Evolutionary conservation across 2,113 vertebrate genomes (phyloP).

Genomic region (Larimichthys polyactis): DNA sequence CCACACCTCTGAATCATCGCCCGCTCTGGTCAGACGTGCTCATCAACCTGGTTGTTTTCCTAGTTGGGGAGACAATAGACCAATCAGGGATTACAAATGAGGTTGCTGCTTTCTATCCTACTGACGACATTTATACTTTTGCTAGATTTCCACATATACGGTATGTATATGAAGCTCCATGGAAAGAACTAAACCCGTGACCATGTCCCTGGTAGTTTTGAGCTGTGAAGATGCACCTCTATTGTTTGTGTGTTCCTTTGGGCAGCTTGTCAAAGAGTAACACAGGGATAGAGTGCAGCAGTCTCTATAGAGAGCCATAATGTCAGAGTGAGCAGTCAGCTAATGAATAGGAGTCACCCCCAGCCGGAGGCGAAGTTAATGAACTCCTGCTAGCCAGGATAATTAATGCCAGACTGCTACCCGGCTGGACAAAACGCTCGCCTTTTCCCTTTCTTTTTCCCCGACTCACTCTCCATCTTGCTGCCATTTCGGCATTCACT

Average conservation of each 20-base stretch:
- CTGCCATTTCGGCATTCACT: conserved; percentile 49
- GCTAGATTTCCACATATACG: too few relatives aligned
- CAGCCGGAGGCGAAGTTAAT: conserved; percentile 74
- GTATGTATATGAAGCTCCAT: too few relatives aligned
- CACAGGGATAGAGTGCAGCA: conserved; percentile 38
- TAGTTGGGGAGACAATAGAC: not conserved
- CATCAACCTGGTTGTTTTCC: not conserved
- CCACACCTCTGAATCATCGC: not conserved
- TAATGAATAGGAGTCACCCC: conserved; percentile 77
- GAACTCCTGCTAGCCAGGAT: conserved; percentile 78
- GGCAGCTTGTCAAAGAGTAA: conserved; percentile 53
- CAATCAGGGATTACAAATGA: too few relatives aligned
- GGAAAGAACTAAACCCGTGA: too few relatives aligned
- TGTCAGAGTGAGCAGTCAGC: conserved; percentile 61
- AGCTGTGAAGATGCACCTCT: not conserved
- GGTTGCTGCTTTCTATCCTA: too few relatives aligned
- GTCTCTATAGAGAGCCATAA: conserved; percentile 63
- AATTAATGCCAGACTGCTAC: conserved; percentile 77
- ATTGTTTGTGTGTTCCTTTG: conserved; percentile 29
- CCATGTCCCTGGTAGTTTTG: not conserved
- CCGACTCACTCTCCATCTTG: conserved; percentile 33
- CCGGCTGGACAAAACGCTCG: conserved; percentile 49
- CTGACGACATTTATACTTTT: too few relatives aligned
- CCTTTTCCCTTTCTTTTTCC: conserved; percentile 24
- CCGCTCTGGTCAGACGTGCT: not conserved